Percentiles rank a stretch among this genome's conserved stretches.
These are phyloP conservation scores for Pyrrhosoma nymphula DNA, from an alignment of 2,888 invertebrate species.

Conservation along the genomic window DNA sequence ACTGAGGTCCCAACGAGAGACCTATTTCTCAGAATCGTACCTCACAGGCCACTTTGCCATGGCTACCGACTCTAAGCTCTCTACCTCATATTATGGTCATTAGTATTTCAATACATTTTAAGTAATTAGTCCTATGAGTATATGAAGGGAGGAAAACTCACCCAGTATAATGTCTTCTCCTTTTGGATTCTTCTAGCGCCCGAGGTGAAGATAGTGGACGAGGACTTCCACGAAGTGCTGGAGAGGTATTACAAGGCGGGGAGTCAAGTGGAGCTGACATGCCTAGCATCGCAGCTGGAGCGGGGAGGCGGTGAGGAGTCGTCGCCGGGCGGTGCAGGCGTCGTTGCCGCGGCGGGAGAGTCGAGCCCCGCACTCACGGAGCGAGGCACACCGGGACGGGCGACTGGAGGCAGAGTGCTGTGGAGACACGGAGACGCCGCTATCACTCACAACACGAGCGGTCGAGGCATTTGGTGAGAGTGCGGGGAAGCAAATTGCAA, in stretches of 20 bases:
- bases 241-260: slow-evolving; percentile 83
- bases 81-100: too few relatives aligned
- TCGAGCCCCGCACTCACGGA: not conserved
- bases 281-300: slow-evolving; percentile 78
- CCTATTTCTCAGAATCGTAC: too few relatives aligned
- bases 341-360: not conserved
- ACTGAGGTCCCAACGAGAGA: too few relatives aligned
- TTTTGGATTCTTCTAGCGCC: slow-evolving; percentile 78
- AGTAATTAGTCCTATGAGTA: too few relatives aligned
- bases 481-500: not conserved
- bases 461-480: slow-evolving; percentile 78
- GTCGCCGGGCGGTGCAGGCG: not conserved
- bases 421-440: slow-evolving; percentile 81
- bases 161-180: too few relatives aligned
- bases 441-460: slow-evolving; percentile 78
- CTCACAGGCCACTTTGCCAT: too few relatives aligned
- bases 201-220: slow-evolving; percentile 81
- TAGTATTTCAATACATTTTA: too few relatives aligned
- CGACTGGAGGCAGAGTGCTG: slow-evolving; percentile 77
- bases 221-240: slow-evolving; percentile 81
- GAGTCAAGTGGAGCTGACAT: slow-evolving; percentile 80
- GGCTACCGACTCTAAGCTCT: too few relatives aligned
- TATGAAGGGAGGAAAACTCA: too few relatives aligned
- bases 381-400: not conserved
- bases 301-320: slow-evolving; percentile 70